Base-by-base conservation (phyloP, 2,888 invertebrate species). In the Hesperia comma region DNA sequence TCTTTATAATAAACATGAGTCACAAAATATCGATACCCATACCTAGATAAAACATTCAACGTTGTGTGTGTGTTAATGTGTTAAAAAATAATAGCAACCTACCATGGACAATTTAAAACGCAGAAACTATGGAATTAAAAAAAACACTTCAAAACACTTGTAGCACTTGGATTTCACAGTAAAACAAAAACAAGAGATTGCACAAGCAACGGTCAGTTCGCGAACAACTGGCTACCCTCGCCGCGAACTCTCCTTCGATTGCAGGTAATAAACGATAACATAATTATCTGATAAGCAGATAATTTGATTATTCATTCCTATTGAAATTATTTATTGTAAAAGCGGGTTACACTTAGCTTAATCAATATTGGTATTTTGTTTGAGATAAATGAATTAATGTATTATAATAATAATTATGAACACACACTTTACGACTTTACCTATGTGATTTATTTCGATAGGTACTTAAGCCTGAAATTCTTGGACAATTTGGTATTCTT, bases 251-350 rank as follows among this genome's bases (percentile, higher is more conserved):
- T 32, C 46, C 46, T 33, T 37, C 37, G 37, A 37, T 37, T 37
- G 12, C 37, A 37, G 37, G 37, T 37, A 37, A 37, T 10, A 37
- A 5, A 17, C 17, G 63, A 63, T 63, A 63, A 55, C 32, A 46
- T 46, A 46, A 43, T 63, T 62, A 55, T 63, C 63, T 43, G 62
- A 63, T 63, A 55, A 46, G 6, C 7, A 41, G 55, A 55, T 63
- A 63, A 63, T 63, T 63, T 55, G 32, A 55, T 46, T n/a, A 21
- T 63, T 33, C 21, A 51, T 21, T 14, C 19, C 19, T 14, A 51
- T 19, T 14, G 4, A 21, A 43, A 37, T 32, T 55, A 55, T 55
- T 26, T 21, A 62, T 12, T 33, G 33, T 43, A 17, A 12, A 43
- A 32, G 53, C 41, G 21, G 40, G 51, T 53, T 61, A 41, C 61